These are phyloP conservation scores for Trachelus troglodyta DNA, from an alignment of 2,888 invertebrate genomes.

Conservation along the genomic window DNA sequence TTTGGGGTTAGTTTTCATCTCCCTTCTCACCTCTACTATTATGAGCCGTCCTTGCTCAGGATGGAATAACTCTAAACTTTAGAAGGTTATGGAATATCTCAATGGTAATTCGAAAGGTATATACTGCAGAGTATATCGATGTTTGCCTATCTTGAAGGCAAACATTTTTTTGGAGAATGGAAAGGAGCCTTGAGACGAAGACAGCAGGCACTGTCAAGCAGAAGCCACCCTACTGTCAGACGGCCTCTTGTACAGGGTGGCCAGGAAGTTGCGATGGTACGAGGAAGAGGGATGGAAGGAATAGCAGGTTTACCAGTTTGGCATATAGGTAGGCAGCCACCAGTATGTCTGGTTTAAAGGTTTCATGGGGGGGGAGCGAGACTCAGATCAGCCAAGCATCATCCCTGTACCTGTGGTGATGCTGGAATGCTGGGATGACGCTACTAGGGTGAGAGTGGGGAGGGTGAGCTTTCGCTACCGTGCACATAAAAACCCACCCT, in stretches of 20 bases:
- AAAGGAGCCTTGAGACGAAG: not conserved
- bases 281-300: not conserved
- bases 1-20: not conserved
- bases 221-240: not conserved
- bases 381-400: not conserved
- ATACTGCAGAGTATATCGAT: constrained; percentile 1
- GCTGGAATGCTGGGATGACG: not conserved
- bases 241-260: not conserved
- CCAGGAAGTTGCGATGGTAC: not conserved
- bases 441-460: not conserved
- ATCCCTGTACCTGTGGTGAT: constrained; percentile 5
- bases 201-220: not conserved
- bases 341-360: not conserved
- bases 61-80: not conserved
- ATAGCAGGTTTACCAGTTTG: not conserved
- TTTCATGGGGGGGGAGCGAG: not conserved
- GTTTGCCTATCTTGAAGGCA: constrained; percentile 7
- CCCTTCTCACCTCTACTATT: not conserved
- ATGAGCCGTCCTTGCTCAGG: not conserved
- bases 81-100: not conserved
- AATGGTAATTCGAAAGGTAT: not conserved
- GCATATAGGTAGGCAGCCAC: not conserved
- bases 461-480: constrained; percentile 10
- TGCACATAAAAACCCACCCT: constrained; percentile 32
- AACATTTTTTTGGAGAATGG: constrained; percentile 1